Percentiles rank a stretch among this genome's conserved stretches.
phyloP scores from a whole-genome alignment of 1,140 invertebrate genomes.

The Drosophila albomicans region DNA sequence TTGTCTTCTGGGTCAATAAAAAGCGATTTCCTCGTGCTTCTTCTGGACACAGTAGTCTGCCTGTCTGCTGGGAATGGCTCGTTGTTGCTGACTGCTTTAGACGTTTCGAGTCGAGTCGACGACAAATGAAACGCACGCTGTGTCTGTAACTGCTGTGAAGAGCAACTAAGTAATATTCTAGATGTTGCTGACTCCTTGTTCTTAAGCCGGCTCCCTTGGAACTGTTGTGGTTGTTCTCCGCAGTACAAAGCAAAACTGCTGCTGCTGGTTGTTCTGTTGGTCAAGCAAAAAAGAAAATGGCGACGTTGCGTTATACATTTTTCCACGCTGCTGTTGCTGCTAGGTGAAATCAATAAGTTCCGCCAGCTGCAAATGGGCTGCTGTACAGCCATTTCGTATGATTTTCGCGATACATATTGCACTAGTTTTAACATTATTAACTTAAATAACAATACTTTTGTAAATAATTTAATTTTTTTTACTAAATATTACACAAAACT shows the following conservation, averaged over 20 bases:
- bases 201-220: slow-evolving; percentile 60
- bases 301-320: slow-evolving; percentile 77
- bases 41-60: slow-evolving; percentile 48
- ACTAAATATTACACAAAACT: slow-evolving; percentile 46
- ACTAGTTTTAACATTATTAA: slow-evolving; percentile 76
- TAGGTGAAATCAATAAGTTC: slow-evolving; percentile 80
- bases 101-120: slow-evolving; percentile 53
- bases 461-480: slow-evolving; percentile 30
- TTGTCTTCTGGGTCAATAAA: slow-evolving; percentile 67
- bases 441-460: slow-evolving; percentile 18
- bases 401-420: slow-evolving; percentile 65
- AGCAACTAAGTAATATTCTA: slow-evolving; percentile 44
- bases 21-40: slow-evolving; percentile 57
- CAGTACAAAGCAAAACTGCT: slow-evolving; percentile 75
- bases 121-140: slow-evolving; percentile 68
- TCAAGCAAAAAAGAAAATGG: slow-evolving; percentile 84
- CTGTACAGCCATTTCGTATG: slow-evolving; percentile 43
- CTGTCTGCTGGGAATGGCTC: slow-evolving; percentile 53
- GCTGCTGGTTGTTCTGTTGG: slow-evolving; percentile 76
- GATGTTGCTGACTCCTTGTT: slow-evolving; percentile 51
- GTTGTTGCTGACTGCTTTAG: slow-evolving; percentile 41
- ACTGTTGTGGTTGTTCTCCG: slow-evolving; percentile 72
- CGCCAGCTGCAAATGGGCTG: slow-evolving; percentile 63
- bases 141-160: slow-evolving; percentile 40
- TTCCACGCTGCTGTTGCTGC: slow-evolving; percentile 51